These are phyloP conservation scores for Myanophis thanlyinensis DNA, from an alignment of 2,113 vertebrate genomes.

Conservation along the genomic window DNA sequence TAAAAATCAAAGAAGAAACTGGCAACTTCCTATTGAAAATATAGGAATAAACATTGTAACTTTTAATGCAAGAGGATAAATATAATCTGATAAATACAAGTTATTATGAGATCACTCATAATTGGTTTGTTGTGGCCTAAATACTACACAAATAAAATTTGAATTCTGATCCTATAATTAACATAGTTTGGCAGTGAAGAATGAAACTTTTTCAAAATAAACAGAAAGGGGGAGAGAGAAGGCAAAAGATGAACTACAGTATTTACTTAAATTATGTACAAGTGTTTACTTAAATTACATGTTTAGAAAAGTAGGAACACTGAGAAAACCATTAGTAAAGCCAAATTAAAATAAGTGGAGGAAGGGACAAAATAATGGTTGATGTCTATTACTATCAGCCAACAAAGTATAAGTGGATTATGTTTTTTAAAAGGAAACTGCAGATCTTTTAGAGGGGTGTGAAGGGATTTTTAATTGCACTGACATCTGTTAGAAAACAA, in stretches of 20 bases:
- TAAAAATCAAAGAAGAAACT: neutral
- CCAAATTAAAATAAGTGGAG: neutral
- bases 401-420: neutral
- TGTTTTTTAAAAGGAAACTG: neutral
- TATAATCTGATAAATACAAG: neutral
- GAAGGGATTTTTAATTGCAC: neutral
- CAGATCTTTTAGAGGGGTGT: neutral
- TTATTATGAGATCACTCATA: neutral
- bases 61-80: neutral
- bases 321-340: neutral
- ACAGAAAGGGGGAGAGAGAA: neutral
- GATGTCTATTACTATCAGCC: neutral
- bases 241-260: neutral
- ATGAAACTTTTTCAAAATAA: neutral
- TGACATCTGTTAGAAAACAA: neutral
- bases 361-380: neutral
- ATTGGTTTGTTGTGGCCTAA: neutral
- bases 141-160: neutral
- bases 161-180: neutral
- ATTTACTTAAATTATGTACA: neutral
- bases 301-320: neutral
- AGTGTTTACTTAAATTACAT: neutral
- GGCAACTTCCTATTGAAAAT: neutral
- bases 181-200: neutral
- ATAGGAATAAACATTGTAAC: neutral